Evolutionary conservation across 2,797 vertebrate genomes (phyloP).

Genomic region (Bryconaethiops microstoma): DNA sequence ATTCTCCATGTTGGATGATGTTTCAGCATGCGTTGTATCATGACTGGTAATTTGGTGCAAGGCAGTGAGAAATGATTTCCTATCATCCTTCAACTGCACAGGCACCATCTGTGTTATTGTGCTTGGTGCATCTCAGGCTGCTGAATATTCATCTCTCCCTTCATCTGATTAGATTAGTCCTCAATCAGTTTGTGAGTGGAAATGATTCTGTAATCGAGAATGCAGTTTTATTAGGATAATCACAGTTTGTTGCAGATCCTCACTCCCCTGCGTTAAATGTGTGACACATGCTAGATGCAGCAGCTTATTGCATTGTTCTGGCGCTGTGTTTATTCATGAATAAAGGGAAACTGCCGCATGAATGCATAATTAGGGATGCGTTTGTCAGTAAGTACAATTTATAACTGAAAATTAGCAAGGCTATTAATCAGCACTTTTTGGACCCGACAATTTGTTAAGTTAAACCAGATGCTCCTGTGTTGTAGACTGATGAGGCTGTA

Average conservation of each 20-base stretch:
- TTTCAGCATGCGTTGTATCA: slow-evolving; percentile 55
- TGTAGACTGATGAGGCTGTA: not conserved
- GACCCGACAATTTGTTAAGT: slow-evolving; percentile 25
- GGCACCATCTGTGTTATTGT: slow-evolving; percentile 79
- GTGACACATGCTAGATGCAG: slow-evolving; percentile 64
- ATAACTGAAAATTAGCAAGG: slow-evolving; percentile 51
- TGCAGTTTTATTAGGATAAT: slow-evolving; percentile 62
- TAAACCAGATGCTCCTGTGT: not conserved
- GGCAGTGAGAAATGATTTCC: slow-evolving; percentile 64
- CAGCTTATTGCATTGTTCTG: slow-evolving; percentile 35
- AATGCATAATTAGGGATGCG: slow-evolving; percentile 45
- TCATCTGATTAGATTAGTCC: slow-evolving; percentile 80
- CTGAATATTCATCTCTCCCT: slow-evolving; percentile 83
- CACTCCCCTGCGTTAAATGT: slow-evolving; percentile 73
- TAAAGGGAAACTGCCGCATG: slow-evolving; percentile 39
- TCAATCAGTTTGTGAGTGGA: slow-evolving; percentile 71
- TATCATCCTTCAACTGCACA: slow-evolving; percentile 73
- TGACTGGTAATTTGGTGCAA: slow-evolving; percentile 65
- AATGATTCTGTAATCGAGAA: slow-evolving; percentile 70
- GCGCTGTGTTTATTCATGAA: slow-evolving; percentile 44
- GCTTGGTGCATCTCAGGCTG: slow-evolving; percentile 70
- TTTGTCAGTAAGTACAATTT: slow-evolving; percentile 45
- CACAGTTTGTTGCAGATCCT: slow-evolving; percentile 70
- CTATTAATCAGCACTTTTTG: slow-evolving; percentile 53
- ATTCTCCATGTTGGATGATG: slow-evolving; percentile 33